phyloP scores from a whole-genome alignment of 2,113 vertebrate species.

The Lepidiolamprologus cunningtoni region DNA sequence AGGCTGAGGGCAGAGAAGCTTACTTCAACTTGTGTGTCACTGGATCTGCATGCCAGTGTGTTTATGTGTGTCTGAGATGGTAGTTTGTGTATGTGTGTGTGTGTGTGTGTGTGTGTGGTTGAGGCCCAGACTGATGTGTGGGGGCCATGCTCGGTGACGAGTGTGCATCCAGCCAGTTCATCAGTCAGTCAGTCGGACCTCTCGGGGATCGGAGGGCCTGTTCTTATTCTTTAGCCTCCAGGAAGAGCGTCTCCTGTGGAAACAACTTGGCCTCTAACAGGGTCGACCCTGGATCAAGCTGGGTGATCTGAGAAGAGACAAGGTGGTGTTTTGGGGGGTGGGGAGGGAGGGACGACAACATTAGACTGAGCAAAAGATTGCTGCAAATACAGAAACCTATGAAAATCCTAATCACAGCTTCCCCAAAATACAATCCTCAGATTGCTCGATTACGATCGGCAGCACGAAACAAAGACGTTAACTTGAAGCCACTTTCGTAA shows the following conservation, averaged over 20 bases:
- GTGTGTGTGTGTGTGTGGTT: slow-evolving; percentile 9
- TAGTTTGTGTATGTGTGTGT: slow-evolving; percentile 9
- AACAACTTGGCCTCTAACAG: slow-evolving; percentile 95
- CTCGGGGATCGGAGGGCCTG: slow-evolving; percentile 5
- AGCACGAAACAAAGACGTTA: neutral
- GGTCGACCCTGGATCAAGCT: slow-evolving; percentile 86
- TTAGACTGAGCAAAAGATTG: neutral
- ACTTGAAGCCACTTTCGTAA: neutral
- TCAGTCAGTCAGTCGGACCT: slow-evolving; percentile 37
- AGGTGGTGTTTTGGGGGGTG: neutral
- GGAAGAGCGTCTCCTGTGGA: slow-evolving; percentile 98
- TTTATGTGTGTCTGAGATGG: slow-evolving; percentile 26
- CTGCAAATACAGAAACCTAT: neutral
- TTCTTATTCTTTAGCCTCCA: slow-evolving; percentile 93
- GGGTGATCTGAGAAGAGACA: slow-evolving; percentile 78
- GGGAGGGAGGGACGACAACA: neutral
- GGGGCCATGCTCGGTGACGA: slow-evolving; percentile 63
- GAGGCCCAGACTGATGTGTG: slow-evolving; percentile 34
- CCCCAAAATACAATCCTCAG: neutral
- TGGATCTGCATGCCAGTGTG: slow-evolving; percentile 60
- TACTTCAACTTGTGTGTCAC: slow-evolving; percentile 56
- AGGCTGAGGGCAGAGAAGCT: slow-evolving; percentile 53
- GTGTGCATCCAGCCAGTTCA: slow-evolving; percentile 58
- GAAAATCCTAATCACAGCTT: neutral
- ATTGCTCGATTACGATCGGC: neutral